phyloP scores from a whole-genome alignment of 1,140 invertebrate species.

The Sinonovacula constricta region DNA sequence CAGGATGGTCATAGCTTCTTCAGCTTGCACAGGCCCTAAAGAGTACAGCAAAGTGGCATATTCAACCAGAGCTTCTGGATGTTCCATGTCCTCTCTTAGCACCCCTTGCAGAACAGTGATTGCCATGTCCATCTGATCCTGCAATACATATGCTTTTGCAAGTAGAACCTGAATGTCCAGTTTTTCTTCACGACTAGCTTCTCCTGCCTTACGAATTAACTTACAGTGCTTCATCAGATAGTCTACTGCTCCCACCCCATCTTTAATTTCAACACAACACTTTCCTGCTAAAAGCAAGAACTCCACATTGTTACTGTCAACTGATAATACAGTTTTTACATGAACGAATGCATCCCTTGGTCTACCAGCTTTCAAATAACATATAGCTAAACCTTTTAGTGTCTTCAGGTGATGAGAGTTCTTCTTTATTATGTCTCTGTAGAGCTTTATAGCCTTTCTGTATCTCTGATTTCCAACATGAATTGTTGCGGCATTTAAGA shows the following conservation, averaged over 20 bases:
- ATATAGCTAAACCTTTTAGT: constrained; percentile 10
- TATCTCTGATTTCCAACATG: constrained; percentile 37
- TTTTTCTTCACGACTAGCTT: constrained; percentile 6
- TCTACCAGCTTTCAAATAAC: constrained; percentile 39
- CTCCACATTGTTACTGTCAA: constrained; percentile 21
- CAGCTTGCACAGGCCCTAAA: constrained; percentile 23
- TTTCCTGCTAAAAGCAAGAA: constrained; percentile 14
- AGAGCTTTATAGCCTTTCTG: constrained; percentile 49
- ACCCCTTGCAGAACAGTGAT: constrained; percentile 42
- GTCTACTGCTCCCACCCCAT: constrained; percentile 29
- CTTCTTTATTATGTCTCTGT: constrained; percentile 38
- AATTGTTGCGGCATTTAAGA: constrained; percentile 30
- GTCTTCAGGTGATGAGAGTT: constrained; percentile 19
- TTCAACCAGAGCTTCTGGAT: constrained; percentile 27
- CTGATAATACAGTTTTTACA: constrained; percentile 24
- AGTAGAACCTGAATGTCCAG: constrained; percentile 39
- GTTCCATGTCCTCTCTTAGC: constrained; percentile 29
- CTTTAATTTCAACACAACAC: constrained; percentile 1
- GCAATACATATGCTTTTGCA: constrained; percentile 37
- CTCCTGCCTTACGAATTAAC: constrained; percentile 8
- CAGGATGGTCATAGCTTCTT: constrained; percentile 37
- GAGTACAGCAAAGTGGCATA: constrained; percentile 36
- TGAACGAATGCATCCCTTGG: constrained; percentile 15
- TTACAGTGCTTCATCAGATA: constrained; percentile 39
- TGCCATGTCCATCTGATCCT: constrained; percentile 46